phyloP scores from a whole-genome alignment of 2,888 invertebrate species.

The Mycalesis mineus region DNA sequence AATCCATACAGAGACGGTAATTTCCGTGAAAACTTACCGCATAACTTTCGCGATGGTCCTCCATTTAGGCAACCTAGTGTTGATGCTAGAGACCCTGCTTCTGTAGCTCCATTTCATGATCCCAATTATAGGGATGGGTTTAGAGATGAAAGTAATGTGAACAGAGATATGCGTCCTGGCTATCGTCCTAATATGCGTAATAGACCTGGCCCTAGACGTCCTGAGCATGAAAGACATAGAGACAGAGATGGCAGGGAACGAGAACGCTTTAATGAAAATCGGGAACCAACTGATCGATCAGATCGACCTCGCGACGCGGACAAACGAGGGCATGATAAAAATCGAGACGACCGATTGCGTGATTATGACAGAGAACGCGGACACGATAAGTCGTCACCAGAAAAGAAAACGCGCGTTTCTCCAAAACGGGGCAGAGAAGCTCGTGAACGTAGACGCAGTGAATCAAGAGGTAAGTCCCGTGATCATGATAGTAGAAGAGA shows the following conservation, averaged over 20 bases:
- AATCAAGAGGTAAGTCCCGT: slow-evolving; percentile 66
- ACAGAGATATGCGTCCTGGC: slow-evolving; percentile 54
- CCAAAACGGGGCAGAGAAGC: slow-evolving; percentile 62
- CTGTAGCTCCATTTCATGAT: slow-evolving; percentile 52
- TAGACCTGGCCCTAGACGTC: slow-evolving; percentile 56
- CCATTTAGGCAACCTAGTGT: slow-evolving; percentile 62
- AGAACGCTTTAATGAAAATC: slow-evolving; percentile 61
- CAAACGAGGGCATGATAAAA: slow-evolving; percentile 55
- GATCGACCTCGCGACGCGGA: slow-evolving; percentile 66
- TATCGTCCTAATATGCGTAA: slow-evolving; percentile 51
- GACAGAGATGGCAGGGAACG: slow-evolving; percentile 66
- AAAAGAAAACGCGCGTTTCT: slow-evolving; percentile 57
- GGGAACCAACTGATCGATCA: slow-evolving; percentile 57
- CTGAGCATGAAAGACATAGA: slow-evolving; percentile 61
- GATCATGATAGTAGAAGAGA: slow-evolving; percentile 75
- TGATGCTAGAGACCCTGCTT: slow-evolving; percentile 56
- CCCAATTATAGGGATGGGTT: slow-evolving; percentile 60
- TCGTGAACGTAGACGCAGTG: slow-evolving; percentile 66
- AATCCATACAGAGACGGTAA: slow-evolving; percentile 58
- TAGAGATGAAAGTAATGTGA: slow-evolving; percentile 52
- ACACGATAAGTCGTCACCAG: slow-evolving; percentile 62
- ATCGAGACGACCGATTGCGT: slow-evolving; percentile 51
- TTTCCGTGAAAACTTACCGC: slow-evolving; percentile 59
- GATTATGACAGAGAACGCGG: slow-evolving; percentile 57
- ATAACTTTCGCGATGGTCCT: slow-evolving; percentile 57